Percentiles rank a stretch among this genome's conserved stretches.
Conservation (phyloP, 2,888 invertebrate species). For the Pardosa pseudoannulata region DNA sequence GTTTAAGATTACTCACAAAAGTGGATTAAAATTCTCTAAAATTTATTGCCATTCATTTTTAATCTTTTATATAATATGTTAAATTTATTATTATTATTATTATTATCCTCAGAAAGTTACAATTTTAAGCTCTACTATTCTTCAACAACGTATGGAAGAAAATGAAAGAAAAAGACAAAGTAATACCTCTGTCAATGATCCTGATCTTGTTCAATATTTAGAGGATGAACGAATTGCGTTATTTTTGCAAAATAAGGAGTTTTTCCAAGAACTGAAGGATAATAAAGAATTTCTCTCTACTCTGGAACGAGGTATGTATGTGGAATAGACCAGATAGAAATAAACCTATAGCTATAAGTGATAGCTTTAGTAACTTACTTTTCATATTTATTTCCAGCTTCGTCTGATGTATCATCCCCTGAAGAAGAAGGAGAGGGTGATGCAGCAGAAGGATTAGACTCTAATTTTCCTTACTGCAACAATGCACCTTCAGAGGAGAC, state of each 20-base stretch:
- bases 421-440: slow-evolving; percentile 54
- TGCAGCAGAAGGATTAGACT: slow-evolving; percentile 43
- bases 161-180: slow-evolving; percentile 78
- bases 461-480: slow-evolving; percentile 65
- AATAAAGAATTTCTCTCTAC: slow-evolving; percentile 92
- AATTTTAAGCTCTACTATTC: slow-evolving; percentile 76
- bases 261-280: slow-evolving; percentile 89
- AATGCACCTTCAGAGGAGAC: slow-evolving; percentile 72
- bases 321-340: no score
- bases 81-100: no score
- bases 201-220: slow-evolving; percentile 81
- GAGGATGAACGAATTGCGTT: slow-evolving; percentile 92
- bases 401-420: slow-evolving; percentile 49
- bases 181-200: slow-evolving; percentile 76
- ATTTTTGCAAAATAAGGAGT: slow-evolving; percentile 92
- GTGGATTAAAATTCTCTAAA: no score
- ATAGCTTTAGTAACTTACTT: no score
- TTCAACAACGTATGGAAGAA: slow-evolving; percentile 79
- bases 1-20: no score
- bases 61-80: no score
- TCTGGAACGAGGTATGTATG: slow-evolving; percentile 81
- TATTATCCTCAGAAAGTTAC: slow-evolving; percentile 72
- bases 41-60: no score
- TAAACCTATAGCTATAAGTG: no score
- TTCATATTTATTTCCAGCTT: slow-evolving; percentile 22